These are phyloP conservation scores for Hyperopisus bebe DNA, from an alignment of 2,113 vertebrate genomes.

Conservation along the genomic window DNA sequence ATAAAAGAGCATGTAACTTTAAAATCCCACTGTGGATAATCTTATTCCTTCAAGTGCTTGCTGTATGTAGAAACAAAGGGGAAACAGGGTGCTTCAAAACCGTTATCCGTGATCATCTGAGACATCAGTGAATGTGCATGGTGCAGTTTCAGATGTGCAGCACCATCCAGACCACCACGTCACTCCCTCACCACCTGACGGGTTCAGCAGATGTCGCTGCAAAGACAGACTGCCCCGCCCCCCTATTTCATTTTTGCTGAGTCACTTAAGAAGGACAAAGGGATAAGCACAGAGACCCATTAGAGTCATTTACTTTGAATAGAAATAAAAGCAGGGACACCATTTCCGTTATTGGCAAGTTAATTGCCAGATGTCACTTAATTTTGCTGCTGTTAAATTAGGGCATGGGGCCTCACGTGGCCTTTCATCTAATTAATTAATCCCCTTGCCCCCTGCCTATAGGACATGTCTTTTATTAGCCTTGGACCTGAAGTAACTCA, in stretches of 20 bases:
- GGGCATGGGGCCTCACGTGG: slow-evolving; percentile 35
- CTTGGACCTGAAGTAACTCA: not conserved
- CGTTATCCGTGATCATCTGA: not conserved
- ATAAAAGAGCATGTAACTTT: not conserved
- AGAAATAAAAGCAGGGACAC: slow-evolving; percentile 23
- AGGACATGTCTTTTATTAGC: not conserved
- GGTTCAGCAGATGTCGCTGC: not conserved
- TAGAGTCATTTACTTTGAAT: slow-evolving; percentile 34
- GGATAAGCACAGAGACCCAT: slow-evolving; percentile 26
- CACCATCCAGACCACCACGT: not conserved
- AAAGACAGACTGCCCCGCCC: slow-evolving; percentile 4
- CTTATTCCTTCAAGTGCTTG: not conserved
- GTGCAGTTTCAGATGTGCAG: not conserved
- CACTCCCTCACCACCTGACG: not conserved
- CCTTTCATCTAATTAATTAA: slow-evolving; percentile 35
- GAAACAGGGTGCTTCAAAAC: not conserved
- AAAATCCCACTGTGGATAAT: not conserved
- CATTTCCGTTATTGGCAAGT: slow-evolving; percentile 30
- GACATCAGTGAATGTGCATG: not conserved
- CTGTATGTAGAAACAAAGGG: not conserved
- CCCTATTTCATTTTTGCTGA: slow-evolving; percentile 29
- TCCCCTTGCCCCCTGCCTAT: slow-evolving; percentile 14
- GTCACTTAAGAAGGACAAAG: slow-evolving; percentile 31
- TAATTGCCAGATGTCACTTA: slow-evolving; percentile 35
- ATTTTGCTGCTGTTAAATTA: slow-evolving; percentile 38